phyloP scores from a whole-genome alignment of 2,888 invertebrate genomes.

The Pediacus dermestoides region DNA sequence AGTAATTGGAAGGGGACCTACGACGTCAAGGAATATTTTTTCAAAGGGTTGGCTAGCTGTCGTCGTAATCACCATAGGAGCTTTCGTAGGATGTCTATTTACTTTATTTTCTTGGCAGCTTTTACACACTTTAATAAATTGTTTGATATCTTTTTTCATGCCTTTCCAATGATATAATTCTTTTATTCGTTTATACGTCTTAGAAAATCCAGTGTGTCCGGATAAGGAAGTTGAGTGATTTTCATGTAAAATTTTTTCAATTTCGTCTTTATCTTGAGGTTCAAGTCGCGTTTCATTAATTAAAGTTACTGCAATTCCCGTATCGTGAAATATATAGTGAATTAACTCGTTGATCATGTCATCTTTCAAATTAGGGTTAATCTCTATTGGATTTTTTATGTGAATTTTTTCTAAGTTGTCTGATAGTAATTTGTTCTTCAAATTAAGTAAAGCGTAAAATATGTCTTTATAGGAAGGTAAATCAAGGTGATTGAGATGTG shows the following conservation, averaged over 20 bases:
- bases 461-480: too few species aligned
- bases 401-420: slow-evolving; percentile 26
- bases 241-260: slow-evolving; percentile 14
- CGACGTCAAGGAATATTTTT: slow-evolving; percentile 32
- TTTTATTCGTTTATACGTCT: slow-evolving; percentile 14
- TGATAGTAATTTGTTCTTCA: not conserved
- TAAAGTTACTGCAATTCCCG: slow-evolving; percentile 4
- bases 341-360: slow-evolving; percentile 10
- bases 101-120: slow-evolving; percentile 27
- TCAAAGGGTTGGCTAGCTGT: slow-evolving; percentile 29
- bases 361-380: slow-evolving; percentile 11
- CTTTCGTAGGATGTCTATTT: slow-evolving; percentile 18
- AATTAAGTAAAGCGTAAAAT: not conserved
- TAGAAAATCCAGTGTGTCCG: slow-evolving; percentile 11
- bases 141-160: slow-evolving; percentile 5
- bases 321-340: slow-evolving; percentile 6
- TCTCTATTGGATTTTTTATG: slow-evolving; percentile 8
- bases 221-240: slow-evolving; percentile 9
- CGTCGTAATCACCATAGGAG: slow-evolving; percentile 35
- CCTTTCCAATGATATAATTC: slow-evolving; percentile 5
- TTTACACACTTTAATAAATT: slow-evolving; percentile 5
- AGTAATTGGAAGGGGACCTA: too few species aligned
- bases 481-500: too few species aligned
- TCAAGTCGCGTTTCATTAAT: slow-evolving; percentile 7
- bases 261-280: slow-evolving; percentile 7